A percentile compares a stretch with the other conserved stretches of the same genome.
phyloP scores from a whole-genome alignment of 2,113 vertebrate genomes.

The Charina bottae region DNA sequence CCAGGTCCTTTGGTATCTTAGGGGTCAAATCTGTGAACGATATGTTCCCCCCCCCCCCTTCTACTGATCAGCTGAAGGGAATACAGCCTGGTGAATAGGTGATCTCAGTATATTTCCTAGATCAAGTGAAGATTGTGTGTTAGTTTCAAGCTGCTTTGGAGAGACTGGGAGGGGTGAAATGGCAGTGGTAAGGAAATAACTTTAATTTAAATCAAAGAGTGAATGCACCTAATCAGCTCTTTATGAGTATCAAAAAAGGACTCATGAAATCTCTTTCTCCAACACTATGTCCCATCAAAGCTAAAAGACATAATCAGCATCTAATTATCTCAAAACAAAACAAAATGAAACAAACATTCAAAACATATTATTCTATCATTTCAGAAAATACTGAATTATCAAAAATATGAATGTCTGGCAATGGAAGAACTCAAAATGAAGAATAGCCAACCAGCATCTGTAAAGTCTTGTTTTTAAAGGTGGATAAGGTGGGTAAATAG shows the following conservation, averaged over 20 bases:
- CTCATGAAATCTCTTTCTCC: background rate
- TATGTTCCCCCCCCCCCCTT: too few relatives aligned
- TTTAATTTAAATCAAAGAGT: background rate
- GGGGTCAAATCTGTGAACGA: background rate
- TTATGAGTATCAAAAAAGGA: background rate
- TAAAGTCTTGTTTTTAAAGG: too few relatives aligned
- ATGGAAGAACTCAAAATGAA: background rate
- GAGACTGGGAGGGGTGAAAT: background rate
- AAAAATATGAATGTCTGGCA: background rate
- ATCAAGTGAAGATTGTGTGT: background rate
- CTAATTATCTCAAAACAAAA: background rate
- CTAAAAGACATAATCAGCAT: background rate
- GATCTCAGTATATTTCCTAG: background rate
- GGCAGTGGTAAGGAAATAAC: background rate
- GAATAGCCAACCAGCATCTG: background rate
- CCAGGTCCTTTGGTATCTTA: background rate
- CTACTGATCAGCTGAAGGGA: background rate
- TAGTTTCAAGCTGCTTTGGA: background rate
- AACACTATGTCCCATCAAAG: background rate
- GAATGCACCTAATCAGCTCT: background rate
- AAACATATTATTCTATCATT: background rate
- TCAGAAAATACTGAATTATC: background rate
- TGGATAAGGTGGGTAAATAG: too few relatives aligned
- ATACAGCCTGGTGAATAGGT: background rate
- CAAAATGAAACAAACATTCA: background rate